Evolutionary conservation across 2,113 vertebrate species (phyloP), one percentile per base, ranked within the genome.

Genomic region (Caranx melampygus): DNA sequence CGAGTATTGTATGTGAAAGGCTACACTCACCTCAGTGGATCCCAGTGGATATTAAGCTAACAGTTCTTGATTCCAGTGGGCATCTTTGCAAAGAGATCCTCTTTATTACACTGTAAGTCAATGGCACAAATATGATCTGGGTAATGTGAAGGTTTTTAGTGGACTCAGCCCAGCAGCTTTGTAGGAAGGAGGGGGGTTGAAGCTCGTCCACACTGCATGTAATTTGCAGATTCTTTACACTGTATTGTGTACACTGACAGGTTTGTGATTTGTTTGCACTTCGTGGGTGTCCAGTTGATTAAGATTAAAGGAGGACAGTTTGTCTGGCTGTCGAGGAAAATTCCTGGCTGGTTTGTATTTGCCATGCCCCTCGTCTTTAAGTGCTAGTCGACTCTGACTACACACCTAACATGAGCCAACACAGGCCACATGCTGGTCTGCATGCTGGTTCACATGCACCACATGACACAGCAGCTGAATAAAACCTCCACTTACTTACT

Each of bases 381-480:
- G 91, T 82, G 90, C 72, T 82, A 91, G 79, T 80, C 81, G 82
- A 84, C 82, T 75, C 77, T 81, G 72, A 85, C 85, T 78, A 80
- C 89, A 93, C 90, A 94, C 88, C 92, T 93, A 92, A 94, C 92
- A 94, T 78, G 78, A 91, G 87, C 67, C 73, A 92, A 94, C 84
- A 92, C 74, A 72, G 84, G 86, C 89, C 90, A 87, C 92, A 94
- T 86, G 89, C 90, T 92, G 93, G 54, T 88, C 78, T 73, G 60
- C 88, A 88, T 89, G 88, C 90, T 91, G 90, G 81, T 92, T 95
- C 92, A 93, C 91, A 90, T 85, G 90, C 92, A 85, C 92, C 65
- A 55, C 91, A 89, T 90, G 91, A 91, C 92, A 91, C 85, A 78
- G 77, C 89, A 61, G 80, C 86, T 90, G 86, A 92, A 94, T 93